Evolutionary conservation across 2,888 invertebrate species (phyloP).

Genomic region (Salticus scenicus): DNA sequence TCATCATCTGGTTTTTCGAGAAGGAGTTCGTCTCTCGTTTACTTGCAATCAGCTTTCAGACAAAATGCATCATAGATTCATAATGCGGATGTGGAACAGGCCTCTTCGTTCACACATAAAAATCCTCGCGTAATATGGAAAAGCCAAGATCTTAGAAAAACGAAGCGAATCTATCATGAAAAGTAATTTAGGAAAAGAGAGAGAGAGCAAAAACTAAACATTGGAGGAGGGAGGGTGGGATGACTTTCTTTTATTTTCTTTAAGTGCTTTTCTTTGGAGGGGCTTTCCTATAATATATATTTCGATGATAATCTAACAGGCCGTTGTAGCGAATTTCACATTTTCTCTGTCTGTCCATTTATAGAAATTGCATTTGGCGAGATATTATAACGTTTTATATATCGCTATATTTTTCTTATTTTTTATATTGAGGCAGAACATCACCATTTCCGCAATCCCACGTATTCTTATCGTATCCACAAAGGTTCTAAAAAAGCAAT

Average conservation of each 20-base stretch:
- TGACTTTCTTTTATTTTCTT: conserved; percentile 51
- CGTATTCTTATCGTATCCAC: too few relatives aligned
- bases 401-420: too few relatives aligned
- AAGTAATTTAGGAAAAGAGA: conserved; percentile 55
- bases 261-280: conserved; percentile 59
- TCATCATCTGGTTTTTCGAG: background rate
- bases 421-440: too few relatives aligned
- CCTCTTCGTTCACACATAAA: conserved; percentile 63
- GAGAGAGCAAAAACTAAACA: conserved; percentile 41
- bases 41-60: conserved; percentile 53
- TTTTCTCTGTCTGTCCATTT: too few relatives aligned
- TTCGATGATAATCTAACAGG: background rate
- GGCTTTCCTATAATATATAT: conserved; percentile 38
- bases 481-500: too few relatives aligned
- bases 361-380: too few relatives aligned
- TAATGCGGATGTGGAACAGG: conserved; percentile 33
- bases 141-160: conserved; percentile 57
- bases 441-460: too few relatives aligned
- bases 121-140: conserved; percentile 64
- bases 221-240: conserved; percentile 20
- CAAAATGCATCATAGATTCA: conserved; percentile 47
- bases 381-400: too few relatives aligned
- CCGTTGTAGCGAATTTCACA: too few relatives aligned
- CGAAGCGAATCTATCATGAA: conserved; percentile 67
- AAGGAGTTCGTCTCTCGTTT: conserved; percentile 53